A percentile compares a stretch with the other conserved stretches of the same genome.
These are phyloP conservation scores for Bombylius discolor DNA, from an alignment of 2,888 invertebrate genomes.

Conservation along the genomic window DNA sequence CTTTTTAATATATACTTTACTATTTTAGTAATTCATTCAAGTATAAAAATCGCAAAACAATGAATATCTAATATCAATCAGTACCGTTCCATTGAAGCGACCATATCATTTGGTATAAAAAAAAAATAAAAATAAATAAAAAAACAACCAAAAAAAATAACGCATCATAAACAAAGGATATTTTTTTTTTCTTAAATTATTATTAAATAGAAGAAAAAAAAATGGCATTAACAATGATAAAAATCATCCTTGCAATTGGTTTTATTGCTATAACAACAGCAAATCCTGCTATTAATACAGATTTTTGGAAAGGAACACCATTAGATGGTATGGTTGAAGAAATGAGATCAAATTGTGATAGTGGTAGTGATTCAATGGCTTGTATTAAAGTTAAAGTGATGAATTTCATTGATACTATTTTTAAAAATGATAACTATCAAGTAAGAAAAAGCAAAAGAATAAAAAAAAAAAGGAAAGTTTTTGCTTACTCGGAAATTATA, in stretches of 20 bases:
- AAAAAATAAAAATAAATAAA: not conserved
- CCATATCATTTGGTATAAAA: conserved; percentile 4
- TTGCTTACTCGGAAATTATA: too few relatives aligned
- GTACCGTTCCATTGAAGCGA: conserved; percentile 21
- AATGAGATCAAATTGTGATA: conserved; percentile 59
- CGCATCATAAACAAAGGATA: conserved; percentile 7
- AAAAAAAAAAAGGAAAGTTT: too few relatives aligned
- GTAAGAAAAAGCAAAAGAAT: conserved; percentile 34
- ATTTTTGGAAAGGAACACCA: conserved; percentile 56
- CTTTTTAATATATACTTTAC: not conserved
- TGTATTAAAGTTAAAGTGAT: conserved; percentile 76
- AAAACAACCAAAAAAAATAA: not conserved
- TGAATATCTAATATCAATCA: conserved; percentile 37
- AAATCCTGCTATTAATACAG: conserved; percentile 46
- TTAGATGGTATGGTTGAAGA: conserved; percentile 63
- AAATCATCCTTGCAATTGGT: conserved; percentile 36
- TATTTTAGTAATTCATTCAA: conserved; percentile 10
- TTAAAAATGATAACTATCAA: conserved; percentile 67
- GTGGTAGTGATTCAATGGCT: conserved; percentile 62
- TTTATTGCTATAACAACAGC: conserved; percentile 46
- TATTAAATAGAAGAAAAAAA: not conserved
- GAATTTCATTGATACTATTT: conserved; percentile 61
- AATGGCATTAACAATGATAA: conserved; percentile 19
- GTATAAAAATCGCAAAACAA: conserved; percentile 37
- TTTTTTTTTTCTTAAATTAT: not conserved